Conservation (phyloP, 2,888 invertebrate genomes). For the Pecten maximus region DNA sequence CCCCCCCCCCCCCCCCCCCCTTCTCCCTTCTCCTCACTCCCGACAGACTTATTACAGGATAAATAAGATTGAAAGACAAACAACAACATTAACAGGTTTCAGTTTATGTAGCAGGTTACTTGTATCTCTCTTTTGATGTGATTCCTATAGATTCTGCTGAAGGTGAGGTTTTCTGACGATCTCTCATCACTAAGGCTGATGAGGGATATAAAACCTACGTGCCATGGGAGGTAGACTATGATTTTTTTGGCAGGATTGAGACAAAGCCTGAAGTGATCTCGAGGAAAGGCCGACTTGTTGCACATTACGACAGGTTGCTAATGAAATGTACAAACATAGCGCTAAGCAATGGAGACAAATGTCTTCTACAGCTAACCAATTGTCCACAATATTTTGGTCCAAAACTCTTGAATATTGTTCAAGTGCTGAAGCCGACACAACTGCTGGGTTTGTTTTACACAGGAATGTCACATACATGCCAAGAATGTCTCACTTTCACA, state of each 20-base stretch:
- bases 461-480: conserved; percentile 12
- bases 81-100: not conserved
- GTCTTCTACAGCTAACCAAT: not conserved
- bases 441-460: not conserved
- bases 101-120: not conserved
- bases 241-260: not conserved
- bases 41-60: no score
- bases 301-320: not conserved
- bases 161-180: not conserved
- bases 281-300: not conserved
- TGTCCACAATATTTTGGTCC: not conserved
- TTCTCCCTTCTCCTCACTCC: no score
- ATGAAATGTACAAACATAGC: not conserved
- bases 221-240: not conserved
- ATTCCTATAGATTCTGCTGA: not conserved
- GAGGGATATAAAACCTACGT: not conserved
- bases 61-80: not conserved
- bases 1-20: no score
- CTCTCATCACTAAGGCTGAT: not conserved
- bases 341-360: not conserved
- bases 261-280: not conserved
- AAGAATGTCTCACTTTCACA: conserved; percentile 5
- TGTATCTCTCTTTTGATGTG: not conserved
- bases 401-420: not conserved
- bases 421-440: not conserved